Conservation (phyloP, 2,888 invertebrate genomes). For the Volucella bombylans region DNA sequence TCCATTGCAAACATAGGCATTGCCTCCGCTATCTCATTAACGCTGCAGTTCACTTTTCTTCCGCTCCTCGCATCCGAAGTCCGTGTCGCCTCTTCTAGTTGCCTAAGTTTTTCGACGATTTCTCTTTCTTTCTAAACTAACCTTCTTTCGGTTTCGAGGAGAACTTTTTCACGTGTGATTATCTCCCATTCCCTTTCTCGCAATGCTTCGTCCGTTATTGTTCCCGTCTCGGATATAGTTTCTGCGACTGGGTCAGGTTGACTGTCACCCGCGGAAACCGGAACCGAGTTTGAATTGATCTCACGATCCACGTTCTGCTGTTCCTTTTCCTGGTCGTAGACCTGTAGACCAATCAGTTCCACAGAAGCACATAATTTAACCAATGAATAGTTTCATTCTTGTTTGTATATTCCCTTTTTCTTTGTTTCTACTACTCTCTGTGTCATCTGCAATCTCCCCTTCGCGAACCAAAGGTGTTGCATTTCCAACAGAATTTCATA, state of each 20-base stretch:
- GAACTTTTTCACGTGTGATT: no score
- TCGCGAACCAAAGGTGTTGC: constrained; percentile 6
- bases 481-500: background rate
- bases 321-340: background rate
- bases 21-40: no score
- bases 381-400: background rate
- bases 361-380: background rate
- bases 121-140: no score
- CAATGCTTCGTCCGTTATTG: background rate
- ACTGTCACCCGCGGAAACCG: background rate
- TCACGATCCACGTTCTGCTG: background rate
- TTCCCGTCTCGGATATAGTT: constrained; percentile 7
- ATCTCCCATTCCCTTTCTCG: no score
- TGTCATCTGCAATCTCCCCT: background rate
- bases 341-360: background rate
- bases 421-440: background rate
- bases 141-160: no score
- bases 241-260: constrained; percentile 1
- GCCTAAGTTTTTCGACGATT: no score
- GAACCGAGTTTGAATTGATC: background rate
- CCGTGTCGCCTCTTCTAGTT: no score
- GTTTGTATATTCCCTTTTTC: background rate
- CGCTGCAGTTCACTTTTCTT: no score
- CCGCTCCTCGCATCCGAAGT: no score
- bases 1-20: no score